Percentiles rank a stretch among this genome's conserved stretches.
phyloP scores from a whole-genome alignment of 2,113 vertebrate species.

The Sorex araneus region DNA sequence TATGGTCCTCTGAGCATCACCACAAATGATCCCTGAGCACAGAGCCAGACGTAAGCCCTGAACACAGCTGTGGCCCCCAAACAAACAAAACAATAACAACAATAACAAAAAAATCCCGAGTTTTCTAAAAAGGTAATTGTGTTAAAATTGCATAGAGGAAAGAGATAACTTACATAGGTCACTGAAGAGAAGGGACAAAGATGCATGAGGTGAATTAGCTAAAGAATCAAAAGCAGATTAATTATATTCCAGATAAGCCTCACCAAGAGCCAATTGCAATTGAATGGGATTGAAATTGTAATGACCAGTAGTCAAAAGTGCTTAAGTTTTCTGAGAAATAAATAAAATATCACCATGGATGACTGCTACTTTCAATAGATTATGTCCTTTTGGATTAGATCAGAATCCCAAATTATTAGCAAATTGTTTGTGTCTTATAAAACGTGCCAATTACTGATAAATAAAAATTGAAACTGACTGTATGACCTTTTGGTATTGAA shows the following conservation, averaged over 20 bases:
- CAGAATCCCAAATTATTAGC: background rate
- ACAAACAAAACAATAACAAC: background rate
- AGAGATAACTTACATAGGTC: background rate
- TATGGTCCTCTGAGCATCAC: background rate
- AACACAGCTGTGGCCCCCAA: background rate
- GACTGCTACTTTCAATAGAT: background rate
- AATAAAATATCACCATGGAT: background rate
- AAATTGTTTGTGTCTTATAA: background rate
- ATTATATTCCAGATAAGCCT: slow-evolving; percentile 44
- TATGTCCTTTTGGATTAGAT: background rate
- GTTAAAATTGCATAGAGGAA: background rate
- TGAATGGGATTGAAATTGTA: slow-evolving; percentile 16
- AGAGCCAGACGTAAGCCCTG: background rate
- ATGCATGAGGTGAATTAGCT: slow-evolving; percentile 15
- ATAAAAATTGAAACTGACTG: background rate
- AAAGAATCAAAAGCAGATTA: slow-evolving; percentile 48
- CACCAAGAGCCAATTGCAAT: background rate
- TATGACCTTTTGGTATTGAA: background rate
- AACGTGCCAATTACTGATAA: background rate
- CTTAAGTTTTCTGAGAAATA: background rate
- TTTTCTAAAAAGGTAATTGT: background rate
- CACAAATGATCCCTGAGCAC: background rate
- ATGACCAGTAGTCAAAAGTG: slow-evolving; percentile 23
- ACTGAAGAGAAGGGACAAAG: slow-evolving; percentile 28
- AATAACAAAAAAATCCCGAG: slow-evolving; percentile 9